phyloP scores from a whole-genome alignment of 2,888 invertebrate genomes.

The Argyra leucocephala region DNA sequence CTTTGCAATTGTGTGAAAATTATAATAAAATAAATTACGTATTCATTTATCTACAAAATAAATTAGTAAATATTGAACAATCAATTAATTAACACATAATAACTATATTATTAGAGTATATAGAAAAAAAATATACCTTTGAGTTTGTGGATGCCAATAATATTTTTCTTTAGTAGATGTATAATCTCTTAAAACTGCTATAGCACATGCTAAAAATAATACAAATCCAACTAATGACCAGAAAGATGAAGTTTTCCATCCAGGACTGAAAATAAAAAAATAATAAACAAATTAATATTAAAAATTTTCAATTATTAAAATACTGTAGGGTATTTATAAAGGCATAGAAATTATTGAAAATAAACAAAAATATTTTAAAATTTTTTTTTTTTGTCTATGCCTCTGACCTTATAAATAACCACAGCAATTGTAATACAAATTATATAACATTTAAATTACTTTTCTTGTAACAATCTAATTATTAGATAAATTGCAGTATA shows the following conservation, averaged over 20 bases:
- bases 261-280: slow-evolving; percentile 27
- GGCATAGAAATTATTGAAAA: neutral
- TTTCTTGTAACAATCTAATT: slow-evolving; percentile 39
- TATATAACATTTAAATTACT: slow-evolving; percentile 35
- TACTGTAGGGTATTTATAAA: too few relatives aligned
- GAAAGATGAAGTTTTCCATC: slow-evolving; percentile 39
- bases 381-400: too few relatives aligned
- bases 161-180: slow-evolving; percentile 39
- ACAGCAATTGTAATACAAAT: too few relatives aligned
- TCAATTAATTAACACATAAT: too few relatives aligned
- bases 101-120: too few relatives aligned
- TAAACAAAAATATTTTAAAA: neutral
- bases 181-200: slow-evolving; percentile 40
- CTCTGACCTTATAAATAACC: too few relatives aligned
- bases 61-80: too few relatives aligned
- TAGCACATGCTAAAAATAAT: slow-evolving; percentile 35
- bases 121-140: slow-evolving; percentile 30
- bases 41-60: too few relatives aligned
- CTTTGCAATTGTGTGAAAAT: too few relatives aligned
- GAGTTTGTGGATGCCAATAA: slow-evolving; percentile 44
- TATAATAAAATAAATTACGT: too few relatives aligned
- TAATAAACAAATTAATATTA: neutral
- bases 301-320: too few relatives aligned
- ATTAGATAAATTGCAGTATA: slow-evolving; percentile 39
- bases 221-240: slow-evolving; percentile 38